A percentile compares a stretch with the other conserved stretches of the same genome.
Conservation (phyloP, 2,797 vertebrate species). For the Trachops cirrhosus region DNA sequence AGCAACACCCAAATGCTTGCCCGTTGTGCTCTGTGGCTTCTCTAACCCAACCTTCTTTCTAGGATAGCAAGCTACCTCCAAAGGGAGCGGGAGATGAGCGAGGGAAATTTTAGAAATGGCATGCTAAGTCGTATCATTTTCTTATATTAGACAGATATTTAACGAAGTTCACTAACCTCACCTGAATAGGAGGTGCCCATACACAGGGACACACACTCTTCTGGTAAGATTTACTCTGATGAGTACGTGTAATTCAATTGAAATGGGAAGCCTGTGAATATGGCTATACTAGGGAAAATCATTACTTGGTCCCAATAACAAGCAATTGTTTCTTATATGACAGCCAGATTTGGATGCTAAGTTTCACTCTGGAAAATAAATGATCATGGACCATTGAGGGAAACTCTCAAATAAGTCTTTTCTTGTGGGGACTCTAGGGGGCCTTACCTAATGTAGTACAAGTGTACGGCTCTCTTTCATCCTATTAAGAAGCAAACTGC, state of each 20-base stretch:
- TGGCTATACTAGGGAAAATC: neutral
- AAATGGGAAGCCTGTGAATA: neutral
- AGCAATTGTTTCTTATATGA: neutral
- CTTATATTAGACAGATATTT: neutral
- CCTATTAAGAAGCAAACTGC: neutral
- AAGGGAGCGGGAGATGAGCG: neutral
- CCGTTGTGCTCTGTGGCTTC: neutral
- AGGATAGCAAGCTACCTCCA: neutral
- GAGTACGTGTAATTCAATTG: neutral
- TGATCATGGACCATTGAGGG: neutral
- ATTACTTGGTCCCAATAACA: neutral
- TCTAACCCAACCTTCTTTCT: neutral
- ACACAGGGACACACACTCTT: neutral
- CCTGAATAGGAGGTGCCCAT: neutral
- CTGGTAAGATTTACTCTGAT: neutral
- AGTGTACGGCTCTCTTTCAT: neutral
- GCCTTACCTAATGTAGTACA: neutral
- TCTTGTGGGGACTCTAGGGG: neutral
- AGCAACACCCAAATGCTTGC: neutral
- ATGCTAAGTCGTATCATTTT: neutral
- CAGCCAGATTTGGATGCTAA: neutral
- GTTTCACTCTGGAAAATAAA: conserved; percentile 26
- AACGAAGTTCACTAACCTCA: neutral
- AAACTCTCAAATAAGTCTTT: conserved; percentile 27
- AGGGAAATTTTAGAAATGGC: neutral